Conservation (phyloP, 1,140 invertebrate genomes). For the Meloidogyne exigua region DNA sequence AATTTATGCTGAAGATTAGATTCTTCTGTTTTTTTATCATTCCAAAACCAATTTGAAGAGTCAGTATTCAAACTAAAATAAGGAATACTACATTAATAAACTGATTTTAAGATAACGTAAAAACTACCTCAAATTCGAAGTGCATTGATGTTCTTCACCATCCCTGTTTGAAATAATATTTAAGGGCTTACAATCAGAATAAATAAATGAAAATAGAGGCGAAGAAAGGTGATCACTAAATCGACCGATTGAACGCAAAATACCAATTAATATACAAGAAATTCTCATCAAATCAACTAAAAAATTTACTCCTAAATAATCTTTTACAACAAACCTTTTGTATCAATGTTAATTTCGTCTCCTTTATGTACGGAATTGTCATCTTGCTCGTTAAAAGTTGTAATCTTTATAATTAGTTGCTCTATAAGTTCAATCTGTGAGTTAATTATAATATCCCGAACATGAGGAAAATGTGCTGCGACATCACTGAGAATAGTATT, state of each 20-base stretch:
- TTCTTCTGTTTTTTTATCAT: slow-evolving; percentile 32
- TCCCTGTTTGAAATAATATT: slow-evolving; percentile 22
- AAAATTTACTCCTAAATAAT: slow-evolving; percentile 18
- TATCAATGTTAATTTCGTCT: slow-evolving; percentile 16
- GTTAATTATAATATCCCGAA: slow-evolving; percentile 49
- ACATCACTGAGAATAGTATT: slow-evolving; percentile 61
- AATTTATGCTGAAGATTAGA: slow-evolving; percentile 32
- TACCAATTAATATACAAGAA: slow-evolving; percentile 54
- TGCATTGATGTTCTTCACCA: not conserved
- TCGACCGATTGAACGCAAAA: slow-evolving; percentile 47
- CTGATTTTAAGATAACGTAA: not conserved
- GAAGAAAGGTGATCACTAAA: slow-evolving; percentile 30
- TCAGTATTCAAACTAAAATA: slow-evolving; percentile 51
- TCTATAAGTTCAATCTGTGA: slow-evolving; percentile 49
- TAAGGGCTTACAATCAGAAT: slow-evolving; percentile 46
- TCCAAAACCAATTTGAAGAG: slow-evolving; percentile 56
- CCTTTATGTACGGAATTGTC: not conserved
- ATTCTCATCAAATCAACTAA: slow-evolving; percentile 56
- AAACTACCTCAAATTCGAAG: not conserved
- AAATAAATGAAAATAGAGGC: slow-evolving; percentile 48
- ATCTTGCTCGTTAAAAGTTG: slow-evolving; percentile 17
- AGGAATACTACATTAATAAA: not conserved
- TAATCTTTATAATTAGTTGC: slow-evolving; percentile 42
- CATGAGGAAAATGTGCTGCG: slow-evolving; percentile 51
- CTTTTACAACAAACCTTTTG: not conserved